phyloP scores from a whole-genome alignment of 1,140 invertebrate genomes.

The Scaptomyza graminum region DNA sequence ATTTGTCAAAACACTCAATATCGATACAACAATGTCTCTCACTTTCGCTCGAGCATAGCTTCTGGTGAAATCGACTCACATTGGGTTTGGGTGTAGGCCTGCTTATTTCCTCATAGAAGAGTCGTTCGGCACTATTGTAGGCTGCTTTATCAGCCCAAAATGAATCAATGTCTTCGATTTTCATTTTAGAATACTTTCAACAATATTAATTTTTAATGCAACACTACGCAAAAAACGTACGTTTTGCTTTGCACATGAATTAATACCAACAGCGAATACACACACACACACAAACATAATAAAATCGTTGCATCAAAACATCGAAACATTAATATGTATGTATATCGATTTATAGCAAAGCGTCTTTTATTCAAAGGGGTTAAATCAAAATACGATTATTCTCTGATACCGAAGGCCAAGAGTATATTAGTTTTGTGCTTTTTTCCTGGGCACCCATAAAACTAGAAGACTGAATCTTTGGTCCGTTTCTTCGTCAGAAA shows the following conservation, averaged over 20 bases:
- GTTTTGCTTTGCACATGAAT: constrained; percentile 23
- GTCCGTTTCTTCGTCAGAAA: no score
- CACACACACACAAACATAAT: neutral
- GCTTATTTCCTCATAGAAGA: constrained; percentile 38
- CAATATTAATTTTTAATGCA: neutral
- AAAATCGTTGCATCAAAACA: neutral
- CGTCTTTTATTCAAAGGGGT: neutral
- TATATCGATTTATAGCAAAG: neutral
- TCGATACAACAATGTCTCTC: neutral
- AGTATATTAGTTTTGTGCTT: no score
- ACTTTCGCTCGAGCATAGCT: neutral
- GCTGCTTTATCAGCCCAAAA: constrained; percentile 54
- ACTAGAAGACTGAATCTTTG: no score
- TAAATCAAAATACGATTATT: no score
- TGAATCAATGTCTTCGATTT: constrained; percentile 40
- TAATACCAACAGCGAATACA: constrained; percentile 1
- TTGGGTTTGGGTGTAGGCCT: neutral
- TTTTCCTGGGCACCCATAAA: no score
- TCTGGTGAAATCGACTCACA: constrained; percentile 27
- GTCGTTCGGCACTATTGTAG: constrained; percentile 45
- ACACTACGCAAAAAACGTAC: neutral
- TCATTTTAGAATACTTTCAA: constrained; percentile 31
- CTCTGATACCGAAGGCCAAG: no score
- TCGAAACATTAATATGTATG: neutral
- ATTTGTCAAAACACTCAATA: neutral